A percentile compares a stretch with the other conserved stretches of the same genome.
phyloP scores from a whole-genome alignment of 2,888 invertebrate species.

The Asteroscopus sphinx region DNA sequence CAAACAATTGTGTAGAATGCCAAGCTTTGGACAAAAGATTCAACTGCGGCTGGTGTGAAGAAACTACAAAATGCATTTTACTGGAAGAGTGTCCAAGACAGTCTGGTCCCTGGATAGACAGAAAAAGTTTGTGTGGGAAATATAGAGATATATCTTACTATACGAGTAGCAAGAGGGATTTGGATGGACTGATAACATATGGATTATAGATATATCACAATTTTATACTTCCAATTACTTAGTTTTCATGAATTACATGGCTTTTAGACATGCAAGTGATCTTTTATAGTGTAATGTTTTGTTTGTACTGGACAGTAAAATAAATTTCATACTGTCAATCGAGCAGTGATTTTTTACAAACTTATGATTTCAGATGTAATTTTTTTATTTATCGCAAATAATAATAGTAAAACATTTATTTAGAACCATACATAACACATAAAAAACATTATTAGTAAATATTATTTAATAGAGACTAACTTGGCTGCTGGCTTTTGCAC shows the following conservation, averaged over 20 bases:
- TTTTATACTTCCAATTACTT: background rate
- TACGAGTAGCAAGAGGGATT: background rate
- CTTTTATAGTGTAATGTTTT: background rate
- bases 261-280: background rate
- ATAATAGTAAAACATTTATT: too few relatives aligned
- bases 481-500: too few relatives aligned
- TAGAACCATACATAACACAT: too few relatives aligned
- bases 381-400: too few relatives aligned
- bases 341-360: background rate
- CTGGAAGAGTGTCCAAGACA: slow-evolving; percentile 59
- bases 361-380: background rate
- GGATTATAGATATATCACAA: background rate
- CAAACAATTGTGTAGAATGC: slow-evolving; percentile 54
- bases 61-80: slow-evolving; percentile 51
- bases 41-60: slow-evolving; percentile 63
- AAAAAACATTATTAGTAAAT: too few relatives aligned
- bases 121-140: slow-evolving; percentile 24
- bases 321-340: slow-evolving; percentile 2
- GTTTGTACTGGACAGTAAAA: background rate
- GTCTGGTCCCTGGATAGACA: slow-evolving; percentile 29
- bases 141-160: background rate
- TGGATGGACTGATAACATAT: background rate
- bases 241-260: background rate
- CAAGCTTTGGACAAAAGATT: slow-evolving; percentile 58
- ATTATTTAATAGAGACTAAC: too few relatives aligned